Percentiles rank a stretch among this genome's conserved stretches.
phyloP scores from a whole-genome alignment of 2,113 vertebrate genomes.

The Stegostoma tigrinum region DNA sequence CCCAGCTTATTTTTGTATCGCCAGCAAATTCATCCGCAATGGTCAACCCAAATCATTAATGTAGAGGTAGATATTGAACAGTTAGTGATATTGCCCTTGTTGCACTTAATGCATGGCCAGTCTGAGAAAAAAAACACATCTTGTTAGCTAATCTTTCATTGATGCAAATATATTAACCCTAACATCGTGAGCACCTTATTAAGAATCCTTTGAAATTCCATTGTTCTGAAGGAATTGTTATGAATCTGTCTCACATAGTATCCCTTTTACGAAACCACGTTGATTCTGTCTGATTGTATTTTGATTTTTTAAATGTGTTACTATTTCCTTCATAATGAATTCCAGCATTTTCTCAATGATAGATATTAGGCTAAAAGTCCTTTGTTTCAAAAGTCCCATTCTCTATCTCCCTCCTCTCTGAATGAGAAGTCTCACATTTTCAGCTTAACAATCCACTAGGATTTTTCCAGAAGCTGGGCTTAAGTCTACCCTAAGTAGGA shows the following conservation, averaged over 20 bases:
- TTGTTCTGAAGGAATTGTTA: background rate
- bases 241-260: background rate
- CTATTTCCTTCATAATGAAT: background rate
- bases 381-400: background rate
- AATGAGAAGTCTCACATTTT: background rate
- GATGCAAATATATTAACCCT: background rate
- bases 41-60: too few relatives aligned
- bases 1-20: too few relatives aligned
- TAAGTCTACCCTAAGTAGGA: background rate
- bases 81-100: too few relatives aligned
- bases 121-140: background rate
- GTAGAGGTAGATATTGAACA: too few relatives aligned
- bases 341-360: background rate
- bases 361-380: background rate
- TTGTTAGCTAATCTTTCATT: background rate
- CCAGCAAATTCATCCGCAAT: too few relatives aligned
- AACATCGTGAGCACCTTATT: background rate
- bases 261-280: background rate
- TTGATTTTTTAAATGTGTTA: background rate
- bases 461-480: background rate
- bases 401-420: background rate
- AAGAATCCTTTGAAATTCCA: background rate
- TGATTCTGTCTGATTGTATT: background rate
- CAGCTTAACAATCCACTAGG: background rate
- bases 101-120: background rate